phyloP scores from a whole-genome alignment of 2,797 vertebrate genomes.

The Loriculus beryllinus region DNA sequence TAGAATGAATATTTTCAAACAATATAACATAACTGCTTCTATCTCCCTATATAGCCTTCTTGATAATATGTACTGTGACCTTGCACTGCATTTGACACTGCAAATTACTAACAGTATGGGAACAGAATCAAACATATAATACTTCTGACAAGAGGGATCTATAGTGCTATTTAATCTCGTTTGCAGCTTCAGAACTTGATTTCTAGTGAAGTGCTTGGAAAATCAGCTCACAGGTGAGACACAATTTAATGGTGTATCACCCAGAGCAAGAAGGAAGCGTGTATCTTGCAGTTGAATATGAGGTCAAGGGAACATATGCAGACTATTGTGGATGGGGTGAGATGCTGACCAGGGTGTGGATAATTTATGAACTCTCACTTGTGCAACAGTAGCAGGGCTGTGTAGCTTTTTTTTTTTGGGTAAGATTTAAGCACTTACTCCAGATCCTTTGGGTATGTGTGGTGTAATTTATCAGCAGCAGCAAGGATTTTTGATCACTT shows the following conservation, averaged over 20 bases:
- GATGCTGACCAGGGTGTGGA: not conserved
- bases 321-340: not conserved
- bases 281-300: not conserved
- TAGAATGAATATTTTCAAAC: not conserved
- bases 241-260: not conserved
- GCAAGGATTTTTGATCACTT: not conserved
- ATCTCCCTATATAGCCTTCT: not conserved
- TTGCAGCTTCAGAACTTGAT: not conserved
- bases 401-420: not conserved
- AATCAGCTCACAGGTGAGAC: not conserved
- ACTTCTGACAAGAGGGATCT: not conserved
- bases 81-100: not conserved
- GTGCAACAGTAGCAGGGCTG: not conserved
- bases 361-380: not conserved
- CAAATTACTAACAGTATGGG: not conserved
- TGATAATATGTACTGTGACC: not conserved
- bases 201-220: not conserved
- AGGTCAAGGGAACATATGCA: not conserved
- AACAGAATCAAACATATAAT: constrained; percentile 3
- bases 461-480: not conserved
- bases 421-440: not conserved
- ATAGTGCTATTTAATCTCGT: not conserved
- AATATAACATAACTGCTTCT: not conserved
- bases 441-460: not conserved
- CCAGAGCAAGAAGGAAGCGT: not conserved